phyloP scores from a whole-genome alignment of 1,140 invertebrate genomes.

The Drosophila aff. region DNA sequence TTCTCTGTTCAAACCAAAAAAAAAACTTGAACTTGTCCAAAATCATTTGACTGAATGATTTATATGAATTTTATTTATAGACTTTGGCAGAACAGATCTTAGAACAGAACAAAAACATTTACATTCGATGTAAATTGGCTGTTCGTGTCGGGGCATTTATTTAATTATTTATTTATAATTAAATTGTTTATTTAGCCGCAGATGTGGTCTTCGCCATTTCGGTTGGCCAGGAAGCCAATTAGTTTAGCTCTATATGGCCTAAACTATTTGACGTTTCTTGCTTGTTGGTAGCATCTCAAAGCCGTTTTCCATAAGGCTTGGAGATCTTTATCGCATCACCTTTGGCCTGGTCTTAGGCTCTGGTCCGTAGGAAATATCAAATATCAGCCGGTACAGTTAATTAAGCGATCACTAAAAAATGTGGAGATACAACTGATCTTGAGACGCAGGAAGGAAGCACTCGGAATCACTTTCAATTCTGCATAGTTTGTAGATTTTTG shows the following conservation, averaged over 20 bases:
- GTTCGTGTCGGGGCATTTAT: constrained; percentile 60
- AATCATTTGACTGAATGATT: constrained; percentile 65
- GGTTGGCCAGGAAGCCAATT: constrained; percentile 71
- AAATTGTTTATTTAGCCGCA: constrained; percentile 71
- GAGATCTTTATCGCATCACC: constrained; percentile 28
- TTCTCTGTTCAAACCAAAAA: constrained; percentile 31
- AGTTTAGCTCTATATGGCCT: constrained; percentile 71
- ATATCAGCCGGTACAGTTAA: constrained; percentile 30
- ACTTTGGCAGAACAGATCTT: constrained; percentile 9
- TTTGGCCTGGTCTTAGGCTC: background rate
- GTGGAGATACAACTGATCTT: constrained; percentile 19
- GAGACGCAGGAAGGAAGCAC: constrained; percentile 31
- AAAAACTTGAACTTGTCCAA: constrained; percentile 68
- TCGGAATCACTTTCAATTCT: constrained; percentile 12
- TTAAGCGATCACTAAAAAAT: constrained; percentile 39
- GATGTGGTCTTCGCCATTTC: constrained; percentile 70
- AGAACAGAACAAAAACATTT: constrained; percentile 47
- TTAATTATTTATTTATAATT: constrained; percentile 84
- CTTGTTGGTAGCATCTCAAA: constrained; percentile 39
- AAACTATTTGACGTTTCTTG: constrained; percentile 70
- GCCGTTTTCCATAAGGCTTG: constrained; percentile 21
- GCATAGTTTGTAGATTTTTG: constrained; percentile 1
- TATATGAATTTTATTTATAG: constrained; percentile 67
- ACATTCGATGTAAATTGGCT: constrained; percentile 78
- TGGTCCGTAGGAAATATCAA: constrained; percentile 35